Evolutionary conservation across 2,888 invertebrate genomes (phyloP).

Genomic region (Eucera pruinosa): DNA sequence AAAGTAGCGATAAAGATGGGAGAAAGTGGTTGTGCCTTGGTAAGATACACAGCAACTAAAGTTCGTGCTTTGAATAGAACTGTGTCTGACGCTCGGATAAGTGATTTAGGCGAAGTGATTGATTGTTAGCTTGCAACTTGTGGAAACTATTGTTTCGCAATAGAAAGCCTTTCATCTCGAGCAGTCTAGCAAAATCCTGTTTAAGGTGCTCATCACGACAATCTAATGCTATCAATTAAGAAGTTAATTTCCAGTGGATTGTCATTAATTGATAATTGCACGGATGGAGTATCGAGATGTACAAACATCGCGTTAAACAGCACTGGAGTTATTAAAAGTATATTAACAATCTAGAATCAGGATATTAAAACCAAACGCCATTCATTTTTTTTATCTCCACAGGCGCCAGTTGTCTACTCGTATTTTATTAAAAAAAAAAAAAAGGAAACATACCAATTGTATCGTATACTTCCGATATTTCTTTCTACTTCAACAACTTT

Average conservation of each 20-base stretch:
- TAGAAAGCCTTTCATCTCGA: not conserved
- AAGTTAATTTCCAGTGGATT: constrained; percentile 3
- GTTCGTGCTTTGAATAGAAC: constrained; percentile 3
- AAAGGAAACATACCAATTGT: too few species aligned
- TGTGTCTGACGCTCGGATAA: not conserved
- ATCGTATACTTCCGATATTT: too few species aligned
- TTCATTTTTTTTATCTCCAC: too few species aligned
- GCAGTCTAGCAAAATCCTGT: not conserved
- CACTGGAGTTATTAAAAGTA: too few species aligned
- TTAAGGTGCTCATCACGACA: not conserved
- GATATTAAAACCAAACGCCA: too few species aligned
- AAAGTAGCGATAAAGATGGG: not conserved
- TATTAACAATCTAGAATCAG: too few species aligned
- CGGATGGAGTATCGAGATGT: too few species aligned
- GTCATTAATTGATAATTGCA: not conserved
- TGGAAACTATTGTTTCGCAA: constrained; percentile 8
- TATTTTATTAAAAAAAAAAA: too few species aligned
- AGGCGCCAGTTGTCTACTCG: too few species aligned
- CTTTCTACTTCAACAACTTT: too few species aligned
- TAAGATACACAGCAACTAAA: not conserved
- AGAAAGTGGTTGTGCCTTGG: too few species aligned
- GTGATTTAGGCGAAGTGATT: constrained; percentile 6
- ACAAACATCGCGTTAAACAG: too few species aligned
- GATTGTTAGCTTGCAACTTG: constrained; percentile 9
- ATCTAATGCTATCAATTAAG: not conserved